Percentiles rank a stretch among this genome's conserved stretches.
phyloP scores from a whole-genome alignment of 2,113 vertebrate genomes.

The Sinocyclocheilus anophthalmus region DNA sequence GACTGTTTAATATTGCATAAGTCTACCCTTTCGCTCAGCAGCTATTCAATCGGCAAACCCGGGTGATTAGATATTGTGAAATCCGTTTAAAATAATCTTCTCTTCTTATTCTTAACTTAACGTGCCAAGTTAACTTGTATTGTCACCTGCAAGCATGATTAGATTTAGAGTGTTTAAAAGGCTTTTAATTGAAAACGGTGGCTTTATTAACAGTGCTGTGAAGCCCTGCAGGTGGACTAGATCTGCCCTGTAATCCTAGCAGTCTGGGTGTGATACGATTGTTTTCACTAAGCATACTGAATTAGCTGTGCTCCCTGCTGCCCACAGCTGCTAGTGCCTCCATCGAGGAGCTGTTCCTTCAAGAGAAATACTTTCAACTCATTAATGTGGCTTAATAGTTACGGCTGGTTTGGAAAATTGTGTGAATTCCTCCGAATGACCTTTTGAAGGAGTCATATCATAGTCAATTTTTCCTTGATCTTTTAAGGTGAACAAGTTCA shows the following conservation, averaged over 20 bases:
- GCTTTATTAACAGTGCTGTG: conserved; percentile 36
- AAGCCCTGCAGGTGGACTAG: conserved; percentile 50
- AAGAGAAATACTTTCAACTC: conserved; percentile 44
- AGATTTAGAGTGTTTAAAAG: conserved; percentile 34
- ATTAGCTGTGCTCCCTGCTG: conserved; percentile 47
- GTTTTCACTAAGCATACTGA: conserved; percentile 49
- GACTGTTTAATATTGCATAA: conserved; percentile 10
- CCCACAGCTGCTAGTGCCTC: conserved; percentile 35
- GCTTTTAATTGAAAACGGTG: conserved; percentile 51
- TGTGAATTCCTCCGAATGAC: conserved; percentile 35
- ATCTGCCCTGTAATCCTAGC: conserved; percentile 52
- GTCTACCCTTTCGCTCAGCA: not conserved
- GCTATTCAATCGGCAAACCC: not conserved
- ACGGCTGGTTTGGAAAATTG: conserved; percentile 34
- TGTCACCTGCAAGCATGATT: conserved; percentile 36
- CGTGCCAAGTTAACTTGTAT: conserved; percentile 16
- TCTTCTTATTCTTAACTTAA: not conserved
- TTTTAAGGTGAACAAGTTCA: not conserved
- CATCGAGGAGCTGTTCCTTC: conserved; percentile 25
- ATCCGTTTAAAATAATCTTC: conserved; percentile 20
- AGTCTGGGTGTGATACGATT: conserved; percentile 50
- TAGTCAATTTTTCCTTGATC: not conserved
- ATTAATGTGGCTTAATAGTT: conserved; percentile 49
- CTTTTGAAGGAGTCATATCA: not conserved
- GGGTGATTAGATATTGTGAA: conserved; percentile 19